phyloP scores from a whole-genome alignment of 2,888 invertebrate genomes.

The Isotomurus palustris region DNA sequence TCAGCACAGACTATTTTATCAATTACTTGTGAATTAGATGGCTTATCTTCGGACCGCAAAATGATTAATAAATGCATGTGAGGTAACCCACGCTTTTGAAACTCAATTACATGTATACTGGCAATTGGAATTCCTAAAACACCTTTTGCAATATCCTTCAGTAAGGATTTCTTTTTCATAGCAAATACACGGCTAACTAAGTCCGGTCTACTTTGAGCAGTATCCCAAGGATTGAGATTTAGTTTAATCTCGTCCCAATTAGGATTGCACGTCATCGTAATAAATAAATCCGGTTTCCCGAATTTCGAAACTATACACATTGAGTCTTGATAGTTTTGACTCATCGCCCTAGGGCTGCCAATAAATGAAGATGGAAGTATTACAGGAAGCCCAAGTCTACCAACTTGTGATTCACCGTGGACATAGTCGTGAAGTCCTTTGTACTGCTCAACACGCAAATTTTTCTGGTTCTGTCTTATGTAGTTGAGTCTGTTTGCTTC shows the following conservation, averaged over 20 bases:
- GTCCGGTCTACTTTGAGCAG: constrained; percentile 41
- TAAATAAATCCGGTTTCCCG: constrained; percentile 51
- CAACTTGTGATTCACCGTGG: not conserved
- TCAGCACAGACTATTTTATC: constrained; percentile 49
- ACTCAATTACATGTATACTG: constrained; percentile 39
- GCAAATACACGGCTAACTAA: constrained; percentile 44
- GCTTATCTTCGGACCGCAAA: constrained; percentile 20
- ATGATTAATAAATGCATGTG: constrained; percentile 36
- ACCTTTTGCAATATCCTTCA: constrained; percentile 31
- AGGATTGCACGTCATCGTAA: constrained; percentile 52
- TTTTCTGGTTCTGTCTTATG: constrained; percentile 44
- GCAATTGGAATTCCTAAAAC: constrained; percentile 44
- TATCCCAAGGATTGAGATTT: constrained; percentile 31
- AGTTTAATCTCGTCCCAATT: constrained; percentile 49
- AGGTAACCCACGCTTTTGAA: constrained; percentile 43
- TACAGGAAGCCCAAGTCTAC: constrained; percentile 46
- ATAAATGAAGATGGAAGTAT: constrained; percentile 49
- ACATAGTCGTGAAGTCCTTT: constrained; percentile 41
- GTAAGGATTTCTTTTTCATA: constrained; percentile 41
- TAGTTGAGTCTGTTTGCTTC: constrained; percentile 46
- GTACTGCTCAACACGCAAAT: constrained; percentile 46
- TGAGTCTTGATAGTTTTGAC: constrained; percentile 50
- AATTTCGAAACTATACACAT: constrained; percentile 51
- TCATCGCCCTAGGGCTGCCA: constrained; percentile 49
- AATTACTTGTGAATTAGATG: constrained; percentile 30